A percentile compares a stretch with the other conserved stretches of the same genome.
Evolutionary conservation across 2,888 invertebrate genomes (phyloP).

Genomic region (Agrochola lota): DNA sequence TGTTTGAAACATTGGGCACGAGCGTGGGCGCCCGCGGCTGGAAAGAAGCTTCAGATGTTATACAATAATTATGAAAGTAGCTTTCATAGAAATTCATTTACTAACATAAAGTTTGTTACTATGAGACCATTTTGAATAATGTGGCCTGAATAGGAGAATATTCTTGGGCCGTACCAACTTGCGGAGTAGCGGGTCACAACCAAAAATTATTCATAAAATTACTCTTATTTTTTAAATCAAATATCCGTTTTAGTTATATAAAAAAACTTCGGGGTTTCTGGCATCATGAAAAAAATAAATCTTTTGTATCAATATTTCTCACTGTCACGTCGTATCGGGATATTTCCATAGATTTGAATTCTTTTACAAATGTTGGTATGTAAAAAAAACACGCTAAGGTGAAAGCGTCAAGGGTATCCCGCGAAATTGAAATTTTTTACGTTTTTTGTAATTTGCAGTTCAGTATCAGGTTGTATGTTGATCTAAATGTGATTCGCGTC

Average conservation of each 20-base stretch:
- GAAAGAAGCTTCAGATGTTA: slow-evolving; percentile 7
- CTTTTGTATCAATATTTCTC: background rate
- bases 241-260: background rate
- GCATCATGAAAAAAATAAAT: background rate
- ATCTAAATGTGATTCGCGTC: too few species aligned
- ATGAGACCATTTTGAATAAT: background rate
- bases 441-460: too few species aligned
- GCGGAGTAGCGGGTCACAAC: background rate
- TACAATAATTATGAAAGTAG: background rate
- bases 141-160: background rate
- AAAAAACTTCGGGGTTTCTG: background rate
- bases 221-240: background rate
- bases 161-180: background rate
- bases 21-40: too few species aligned
- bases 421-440: too few species aligned
- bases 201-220: background rate
- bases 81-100: background rate
- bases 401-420: too few species aligned
- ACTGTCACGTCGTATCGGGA: background rate
- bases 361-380: too few species aligned
- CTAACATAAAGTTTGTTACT: background rate
- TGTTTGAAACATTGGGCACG: slow-evolving; percentile 23
- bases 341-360: background rate
- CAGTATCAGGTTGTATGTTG: too few species aligned
- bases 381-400: too few species aligned